These are phyloP conservation scores for Cephus rjabovi DNA, from an alignment of 2,888 invertebrate genomes.

Conservation along the genomic window DNA sequence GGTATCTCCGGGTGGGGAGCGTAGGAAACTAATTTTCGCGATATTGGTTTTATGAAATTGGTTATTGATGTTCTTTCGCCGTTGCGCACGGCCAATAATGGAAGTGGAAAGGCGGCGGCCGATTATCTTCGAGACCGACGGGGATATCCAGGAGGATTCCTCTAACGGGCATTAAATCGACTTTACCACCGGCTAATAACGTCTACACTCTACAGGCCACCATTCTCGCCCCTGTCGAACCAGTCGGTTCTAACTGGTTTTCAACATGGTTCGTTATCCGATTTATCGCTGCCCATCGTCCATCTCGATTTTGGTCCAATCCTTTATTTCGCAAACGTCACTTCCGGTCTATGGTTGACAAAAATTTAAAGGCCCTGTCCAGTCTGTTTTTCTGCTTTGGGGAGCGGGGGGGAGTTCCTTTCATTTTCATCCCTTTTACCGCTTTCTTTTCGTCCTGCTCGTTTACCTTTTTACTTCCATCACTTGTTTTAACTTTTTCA, in stretches of 20 bases:
- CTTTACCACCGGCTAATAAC: constrained; percentile 24
- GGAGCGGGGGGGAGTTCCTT: not conserved
- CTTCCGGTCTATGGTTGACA: constrained; percentile 44
- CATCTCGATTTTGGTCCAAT: not conserved
- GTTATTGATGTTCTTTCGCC: constrained; percentile 59
- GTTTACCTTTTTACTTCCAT: constrained; percentile 16
- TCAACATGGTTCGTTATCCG: not conserved
- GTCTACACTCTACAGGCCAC: not conserved
- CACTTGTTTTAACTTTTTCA: not conserved
- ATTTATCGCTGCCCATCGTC: not conserved
- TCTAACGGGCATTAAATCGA: constrained; percentile 49
- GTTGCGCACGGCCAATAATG: constrained; percentile 40
- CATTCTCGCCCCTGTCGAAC: not conserved
- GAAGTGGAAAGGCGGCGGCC: constrained; percentile 37
- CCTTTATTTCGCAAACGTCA: not conserved
- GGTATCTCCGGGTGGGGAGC: not conserved
- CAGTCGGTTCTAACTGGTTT: not conserved
- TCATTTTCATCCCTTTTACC: constrained; percentile 1
- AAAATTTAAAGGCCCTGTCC: constrained; percentile 44
- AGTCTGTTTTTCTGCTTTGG: not conserved
- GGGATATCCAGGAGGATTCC: constrained; percentile 31
- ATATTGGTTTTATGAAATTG: constrained; percentile 63
- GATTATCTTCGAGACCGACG: constrained; percentile 36
- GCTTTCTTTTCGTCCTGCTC: constrained; percentile 10
- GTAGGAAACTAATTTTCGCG: constrained; percentile 60